Percentiles rank a stretch among this genome's conserved stretches.
Evolutionary conservation across 2,797 vertebrate genomes (phyloP).

Genomic region (Hoplostethus atlanticus): DNA sequence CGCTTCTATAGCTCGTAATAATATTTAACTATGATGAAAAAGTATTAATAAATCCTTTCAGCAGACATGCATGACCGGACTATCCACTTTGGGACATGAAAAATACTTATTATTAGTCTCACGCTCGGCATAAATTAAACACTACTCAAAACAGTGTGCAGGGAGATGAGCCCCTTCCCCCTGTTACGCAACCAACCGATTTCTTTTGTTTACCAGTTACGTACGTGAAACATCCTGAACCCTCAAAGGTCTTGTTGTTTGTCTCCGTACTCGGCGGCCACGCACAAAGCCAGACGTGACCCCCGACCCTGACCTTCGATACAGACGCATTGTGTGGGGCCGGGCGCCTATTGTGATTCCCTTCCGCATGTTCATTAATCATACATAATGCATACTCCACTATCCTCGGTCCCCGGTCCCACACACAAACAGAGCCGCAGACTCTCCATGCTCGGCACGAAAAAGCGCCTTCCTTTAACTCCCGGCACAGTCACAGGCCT

Average conservation of each 20-base stretch:
- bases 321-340: slow-evolving; percentile 73
- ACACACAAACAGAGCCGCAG: slow-evolving; percentile 37
- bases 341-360: slow-evolving; percentile 63
- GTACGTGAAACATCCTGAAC: slow-evolving; percentile 55
- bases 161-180: slow-evolving; percentile 22
- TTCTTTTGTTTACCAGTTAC: slow-evolving; percentile 61
- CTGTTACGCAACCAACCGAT: slow-evolving; percentile 61
- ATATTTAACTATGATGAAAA: no score
- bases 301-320: slow-evolving; percentile 73
- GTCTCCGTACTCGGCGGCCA: slow-evolving; percentile 61
- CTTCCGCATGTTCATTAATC: slow-evolving; percentile 72
- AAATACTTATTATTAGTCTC: not conserved
- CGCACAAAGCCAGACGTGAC: slow-evolving; percentile 79
- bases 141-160: not conserved
- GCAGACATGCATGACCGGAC: not conserved
- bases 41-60: not conserved
- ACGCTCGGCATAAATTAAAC: not conserved
- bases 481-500: slow-evolving; percentile 45
- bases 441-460: slow-evolving; percentile 56
- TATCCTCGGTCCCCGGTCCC: slow-evolving; percentile 44
- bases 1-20: no score
- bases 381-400: slow-evolving; percentile 63
- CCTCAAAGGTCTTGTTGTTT: slow-evolving; percentile 81
- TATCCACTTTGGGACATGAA: not conserved
- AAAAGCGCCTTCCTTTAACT: slow-evolving; percentile 64